Base-by-base conservation (phyloP, 2,888 invertebrate genomes). In the Pachliopta kotzebuea region DNA sequence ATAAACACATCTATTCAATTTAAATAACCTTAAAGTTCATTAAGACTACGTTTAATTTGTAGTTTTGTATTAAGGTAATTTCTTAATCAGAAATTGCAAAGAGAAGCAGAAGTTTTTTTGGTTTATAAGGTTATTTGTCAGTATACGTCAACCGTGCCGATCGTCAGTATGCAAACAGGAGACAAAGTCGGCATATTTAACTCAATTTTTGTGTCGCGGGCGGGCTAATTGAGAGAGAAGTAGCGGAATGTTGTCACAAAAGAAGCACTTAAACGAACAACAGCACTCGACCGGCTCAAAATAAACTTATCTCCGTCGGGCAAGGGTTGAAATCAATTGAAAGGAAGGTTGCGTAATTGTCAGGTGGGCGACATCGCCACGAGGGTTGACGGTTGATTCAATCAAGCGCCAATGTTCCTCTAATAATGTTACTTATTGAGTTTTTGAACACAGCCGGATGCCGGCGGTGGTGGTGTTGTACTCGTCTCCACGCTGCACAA, bases 161-260 rank as follows among this genome's bases (percentile, higher is more conserved):
- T 87, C 83, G 81, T 79, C 88, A 85, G 88, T 89, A 87, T 85
- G 85, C 80, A 90, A 90, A 90, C 86, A 88, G 78, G 71, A 71
- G 72, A 74, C 80, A 83, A 85, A 85, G 85, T 87, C 84, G 76
- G 81, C 80, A 84, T 84, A 86, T 91, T 89, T 92, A 92, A 92
- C 91, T 92, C 91, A 92, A 92, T 92, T 92, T 92, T 92, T 92
- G 90, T 82, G 86, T 89, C 83, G 80, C 83, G 84, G 87, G 77
- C 78, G 78, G 80, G 84, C 85, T 92, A 92, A 92, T 90, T 90
- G 89, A 79, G 73, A 81, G 83, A 81, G 83, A 84, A 84, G 81
- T 79, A 83, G 80, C 80, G 85, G 83, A 88, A 89, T 89, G 83
- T 79, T 84, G 83, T 83, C 88, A 90, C 88, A 90, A 91, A 91